Conservation (phyloP, 2,888 invertebrate genomes). For the Ochropleura leucogaster region DNA sequence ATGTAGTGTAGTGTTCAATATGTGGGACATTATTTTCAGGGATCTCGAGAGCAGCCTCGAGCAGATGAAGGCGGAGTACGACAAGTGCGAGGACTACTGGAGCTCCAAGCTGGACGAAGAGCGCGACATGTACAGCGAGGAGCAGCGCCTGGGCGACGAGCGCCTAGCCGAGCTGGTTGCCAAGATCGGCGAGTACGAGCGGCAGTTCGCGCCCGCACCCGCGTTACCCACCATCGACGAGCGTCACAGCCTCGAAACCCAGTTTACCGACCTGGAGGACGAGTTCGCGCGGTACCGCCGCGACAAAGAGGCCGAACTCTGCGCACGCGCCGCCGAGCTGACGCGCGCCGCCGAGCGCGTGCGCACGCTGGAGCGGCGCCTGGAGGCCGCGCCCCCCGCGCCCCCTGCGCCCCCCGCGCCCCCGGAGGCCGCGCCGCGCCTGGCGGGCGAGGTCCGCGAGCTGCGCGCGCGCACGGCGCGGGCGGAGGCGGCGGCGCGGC, state of each 20-base stretch:
- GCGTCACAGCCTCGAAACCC: slow-evolving; percentile 82
- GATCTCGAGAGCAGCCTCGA: slow-evolving; percentile 94
- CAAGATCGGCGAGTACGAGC: slow-evolving; percentile 95
- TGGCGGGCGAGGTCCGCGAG: slow-evolving; percentile 83
- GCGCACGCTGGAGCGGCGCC: slow-evolving; percentile 49
- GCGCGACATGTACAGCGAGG: slow-evolving; percentile 93
- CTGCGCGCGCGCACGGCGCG: slow-evolving; percentile 88
- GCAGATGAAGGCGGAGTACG: slow-evolving; percentile 94
- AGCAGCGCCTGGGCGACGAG: slow-evolving; percentile 94
- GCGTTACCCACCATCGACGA: slow-evolving; percentile 94
- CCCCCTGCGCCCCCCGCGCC: not conserved
- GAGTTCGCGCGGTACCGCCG: slow-evolving; percentile 64
- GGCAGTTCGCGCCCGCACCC: slow-evolving; percentile 90
- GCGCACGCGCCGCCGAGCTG: slow-evolving; percentile 71
- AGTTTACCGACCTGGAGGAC: slow-evolving; percentile 84
- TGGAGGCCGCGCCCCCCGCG: slow-evolving; percentile 76
- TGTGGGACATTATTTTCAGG: slow-evolving; percentile 78
- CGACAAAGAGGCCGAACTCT: slow-evolving; percentile 71
- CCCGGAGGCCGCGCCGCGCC: slow-evolving; percentile 10
- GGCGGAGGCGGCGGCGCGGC: slow-evolving; percentile 82
- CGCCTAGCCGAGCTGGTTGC: slow-evolving; percentile 93
- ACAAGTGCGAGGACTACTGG: slow-evolving; percentile 97
- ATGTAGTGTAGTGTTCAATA: not conserved
- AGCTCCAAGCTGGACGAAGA: slow-evolving; percentile 94
- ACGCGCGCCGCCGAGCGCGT: slow-evolving; percentile 52